Base-by-base conservation (phyloP, 2,888 invertebrate genomes). In the Sinotaia quadrata region DNA sequence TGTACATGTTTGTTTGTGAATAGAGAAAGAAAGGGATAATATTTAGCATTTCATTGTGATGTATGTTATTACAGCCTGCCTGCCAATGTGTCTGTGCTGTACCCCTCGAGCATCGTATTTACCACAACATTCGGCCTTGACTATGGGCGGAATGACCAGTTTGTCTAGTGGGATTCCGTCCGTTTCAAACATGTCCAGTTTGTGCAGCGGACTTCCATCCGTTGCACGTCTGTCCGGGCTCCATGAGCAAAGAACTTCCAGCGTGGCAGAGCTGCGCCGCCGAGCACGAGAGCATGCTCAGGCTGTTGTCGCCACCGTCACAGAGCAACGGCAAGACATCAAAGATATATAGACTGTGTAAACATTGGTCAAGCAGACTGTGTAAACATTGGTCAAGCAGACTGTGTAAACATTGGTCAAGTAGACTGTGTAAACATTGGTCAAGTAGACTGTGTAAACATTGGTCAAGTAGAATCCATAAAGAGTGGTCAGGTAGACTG, bases 221-320 rank as follows among this genome's bases (percentile, higher is more conserved):
- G 21, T 12, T 24, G 24, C 52, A 52, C 52, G 27, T 52, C 51
- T 78, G 58, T 65, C 78, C 49, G 66, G 73, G 12, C 74, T 78
- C 21, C 77, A 80, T 72, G 94, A 94, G 86, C 93, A 94, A 44
- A 91, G 94, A 47, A 93, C 94, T 5, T 93, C 94, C 79, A 96
- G 95, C 88, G 95, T 97, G 27, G 96, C 96, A 0, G 97, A 97
- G 82, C 90, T 97, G 52, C 91, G 97, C 8, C 92, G 97, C 65
- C 96, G 96, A 87, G 97, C 97, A 0, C 95, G 97, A 88, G 97
- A 97, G 86, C 97, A 97, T 88, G 95, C 96, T 0, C 96, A 97
- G 0, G 96, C 96, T 0, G 89, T 95, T 10, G 78, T 80, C 15
- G 76, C 79, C 24, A 67, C 68, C 24, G 72, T 77, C 7, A 65